Conservation (phyloP, 2,797 vertebrate species). For the Betta splendens region DNA sequence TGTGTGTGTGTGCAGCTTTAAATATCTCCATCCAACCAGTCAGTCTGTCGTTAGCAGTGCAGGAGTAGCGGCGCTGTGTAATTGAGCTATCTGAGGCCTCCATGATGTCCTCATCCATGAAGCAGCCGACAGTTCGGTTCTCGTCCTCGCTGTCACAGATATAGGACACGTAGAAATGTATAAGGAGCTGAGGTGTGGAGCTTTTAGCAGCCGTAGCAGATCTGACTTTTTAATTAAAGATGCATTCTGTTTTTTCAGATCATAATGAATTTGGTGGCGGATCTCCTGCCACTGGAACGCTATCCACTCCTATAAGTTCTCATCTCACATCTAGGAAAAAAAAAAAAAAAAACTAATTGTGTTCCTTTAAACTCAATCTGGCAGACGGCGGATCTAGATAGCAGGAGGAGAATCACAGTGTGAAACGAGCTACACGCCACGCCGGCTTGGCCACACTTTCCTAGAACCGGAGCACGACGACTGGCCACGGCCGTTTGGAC, state of each 20-base stretch:
- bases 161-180: constrained; percentile 56
- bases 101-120: constrained; percentile 72
- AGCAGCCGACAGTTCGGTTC: constrained; percentile 60
- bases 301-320: constrained; percentile 55
- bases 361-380: constrained; percentile 67
- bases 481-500: constrained; percentile 58
- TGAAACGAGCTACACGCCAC: constrained; percentile 72
- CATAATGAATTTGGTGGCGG: constrained; percentile 19
- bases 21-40: constrained; percentile 68
- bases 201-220: constrained; percentile 47
- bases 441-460: constrained; percentile 47
- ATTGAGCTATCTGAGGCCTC: constrained; percentile 71
- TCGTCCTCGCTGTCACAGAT: constrained; percentile 57
- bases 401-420: constrained; percentile 68
- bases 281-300: constrained; percentile 39
- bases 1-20: constrained; percentile 49
- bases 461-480: constrained; percentile 61
- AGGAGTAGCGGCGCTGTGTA: constrained; percentile 59
- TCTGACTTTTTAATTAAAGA: constrained; percentile 13
- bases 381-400: constrained; percentile 67
- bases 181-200: constrained; percentile 50
- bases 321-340: constrained; percentile 69
- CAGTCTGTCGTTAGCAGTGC: constrained; percentile 69
- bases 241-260: constrained; percentile 22
- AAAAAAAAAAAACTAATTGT: constrained; percentile 69